phyloP scores from a whole-genome alignment of 2,888 invertebrate genomes.

The Aquatica leii region DNA sequence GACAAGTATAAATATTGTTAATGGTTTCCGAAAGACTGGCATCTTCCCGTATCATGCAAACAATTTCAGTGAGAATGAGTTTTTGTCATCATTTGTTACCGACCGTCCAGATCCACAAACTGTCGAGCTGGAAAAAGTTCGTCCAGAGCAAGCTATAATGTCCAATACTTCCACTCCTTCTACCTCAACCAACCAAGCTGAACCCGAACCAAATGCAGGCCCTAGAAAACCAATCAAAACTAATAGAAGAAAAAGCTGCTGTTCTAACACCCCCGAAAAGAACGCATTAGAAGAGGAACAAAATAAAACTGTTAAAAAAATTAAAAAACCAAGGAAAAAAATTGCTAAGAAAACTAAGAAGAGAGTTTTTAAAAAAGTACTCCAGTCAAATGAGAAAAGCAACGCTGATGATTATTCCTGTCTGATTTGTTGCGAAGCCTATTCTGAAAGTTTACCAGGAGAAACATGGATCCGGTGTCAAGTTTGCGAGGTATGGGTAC shows the following conservation, averaged over 20 bases:
- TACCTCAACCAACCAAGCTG: too few relatives aligned
- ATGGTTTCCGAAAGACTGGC: background rate
- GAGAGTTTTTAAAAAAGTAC: background rate
- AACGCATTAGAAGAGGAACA: background rate
- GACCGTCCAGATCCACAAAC: background rate
- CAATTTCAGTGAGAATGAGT: background rate
- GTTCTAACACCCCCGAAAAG: too few relatives aligned
- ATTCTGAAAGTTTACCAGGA: slow-evolving; percentile 1
- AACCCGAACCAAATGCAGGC: too few relatives aligned
- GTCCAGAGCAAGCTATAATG: too few relatives aligned
- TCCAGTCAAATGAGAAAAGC: background rate
- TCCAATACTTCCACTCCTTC: too few relatives aligned
- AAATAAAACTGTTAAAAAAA: background rate
- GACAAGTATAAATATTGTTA: background rate
- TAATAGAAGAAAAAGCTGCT: too few relatives aligned
- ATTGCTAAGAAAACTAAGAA: too few relatives aligned
- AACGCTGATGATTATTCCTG: background rate
- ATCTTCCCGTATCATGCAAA: background rate
- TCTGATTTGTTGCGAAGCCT: background rate
- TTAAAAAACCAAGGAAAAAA: too few relatives aligned
- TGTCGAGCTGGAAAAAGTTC: background rate
- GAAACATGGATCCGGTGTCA: background rate
- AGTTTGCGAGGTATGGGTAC: background rate
- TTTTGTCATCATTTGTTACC: slow-evolving; percentile 4
- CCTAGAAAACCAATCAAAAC: too few relatives aligned